These are phyloP conservation scores for Lithophane socia DNA, from an alignment of 2,888 invertebrate genomes.

Conservation along the genomic window DNA sequence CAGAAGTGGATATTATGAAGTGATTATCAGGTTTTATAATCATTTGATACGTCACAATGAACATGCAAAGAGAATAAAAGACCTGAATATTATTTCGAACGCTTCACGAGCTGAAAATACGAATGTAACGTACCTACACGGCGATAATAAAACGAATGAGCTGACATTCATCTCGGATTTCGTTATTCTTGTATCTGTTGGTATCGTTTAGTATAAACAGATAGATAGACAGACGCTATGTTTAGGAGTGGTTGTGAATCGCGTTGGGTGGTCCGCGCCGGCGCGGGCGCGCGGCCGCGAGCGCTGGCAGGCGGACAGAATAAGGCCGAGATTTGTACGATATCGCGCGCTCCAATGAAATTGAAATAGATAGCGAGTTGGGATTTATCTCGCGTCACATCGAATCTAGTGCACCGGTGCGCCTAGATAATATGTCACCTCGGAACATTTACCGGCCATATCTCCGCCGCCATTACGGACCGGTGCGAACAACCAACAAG, in stretches of 20 bases:
- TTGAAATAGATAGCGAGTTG: conserved; percentile 86
- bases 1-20: conserved; percentile 72
- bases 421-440: conserved; percentile 82
- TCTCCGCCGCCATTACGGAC: conserved; percentile 68
- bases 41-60: conserved; percentile 68
- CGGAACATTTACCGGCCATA: conserved; percentile 76
- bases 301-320: conserved; percentile 77
- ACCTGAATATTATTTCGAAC: conserved; percentile 48
- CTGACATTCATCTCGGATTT: conserved; percentile 76
- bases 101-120: conserved; percentile 57
- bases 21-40: conserved; percentile 80
- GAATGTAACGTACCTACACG: conserved; percentile 57
- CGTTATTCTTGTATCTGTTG: conserved; percentile 80
- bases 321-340: conserved; percentile 88
- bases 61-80: conserved; percentile 69
- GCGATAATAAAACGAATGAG: conserved; percentile 75
- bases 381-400: conserved; percentile 85
- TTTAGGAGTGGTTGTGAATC: conserved; percentile 84
- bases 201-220: conserved; percentile 83
- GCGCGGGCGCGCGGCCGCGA: conserved; percentile 72
- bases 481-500: conserved; percentile 69
- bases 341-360: conserved; percentile 85
- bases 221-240: conserved; percentile 82
- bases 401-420: conserved; percentile 85
- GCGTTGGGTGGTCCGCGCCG: conserved; percentile 84